Base-by-base conservation (phyloP, 2,888 invertebrate species). In the Lepeophtheirus nordmannii region DNA sequence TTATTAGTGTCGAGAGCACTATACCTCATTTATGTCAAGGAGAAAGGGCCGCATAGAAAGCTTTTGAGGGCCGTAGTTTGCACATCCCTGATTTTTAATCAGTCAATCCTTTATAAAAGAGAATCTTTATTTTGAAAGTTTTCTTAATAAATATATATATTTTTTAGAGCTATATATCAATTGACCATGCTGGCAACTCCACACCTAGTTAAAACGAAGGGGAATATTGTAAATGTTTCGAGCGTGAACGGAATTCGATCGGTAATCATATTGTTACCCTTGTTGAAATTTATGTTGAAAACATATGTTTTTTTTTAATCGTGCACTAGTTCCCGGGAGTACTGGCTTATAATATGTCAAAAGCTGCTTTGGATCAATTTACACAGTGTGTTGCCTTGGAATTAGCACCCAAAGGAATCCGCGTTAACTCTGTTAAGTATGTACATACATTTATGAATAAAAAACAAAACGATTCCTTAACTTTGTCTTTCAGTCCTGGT, bases 161-260 rank as follows among this genome's bases (percentile, higher is more conserved):
- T 65, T 46, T 46, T n/a, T 17, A 68, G 70, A 62, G 72, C 77
- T 2, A 71, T 78, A 2, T 78, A 75, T 68, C 75, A 77, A 68
- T 75, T 94, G 69, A 92, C 89, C 0, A 87, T 86, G 75, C 70
- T 80, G 67, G 75, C 77, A 22, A 74, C 75, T 2, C 79, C 79
- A n/a, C 73, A 78, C 70, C 72, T 80, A 20, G 71, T 74, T n/a
- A 65, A 72, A 63, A 69, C 72, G 1, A 72, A 74, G 68, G 77
- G 78, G 23, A 75, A 73, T 40, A 73, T 78, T 67, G 79, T 81
- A 46, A 81, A 81, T 71, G 79, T 81, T 14, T 80, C 80, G 68
- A 79, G 79, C 71, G 78, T 81, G 38, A 78, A 77, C 70, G 81
- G 81, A 17, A 72, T 79, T 10, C 72, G 80, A 68, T 84, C 94